Evolutionary conservation across 2,888 invertebrate species (phyloP).

Genomic region (Hypomecis atomaria): DNA sequence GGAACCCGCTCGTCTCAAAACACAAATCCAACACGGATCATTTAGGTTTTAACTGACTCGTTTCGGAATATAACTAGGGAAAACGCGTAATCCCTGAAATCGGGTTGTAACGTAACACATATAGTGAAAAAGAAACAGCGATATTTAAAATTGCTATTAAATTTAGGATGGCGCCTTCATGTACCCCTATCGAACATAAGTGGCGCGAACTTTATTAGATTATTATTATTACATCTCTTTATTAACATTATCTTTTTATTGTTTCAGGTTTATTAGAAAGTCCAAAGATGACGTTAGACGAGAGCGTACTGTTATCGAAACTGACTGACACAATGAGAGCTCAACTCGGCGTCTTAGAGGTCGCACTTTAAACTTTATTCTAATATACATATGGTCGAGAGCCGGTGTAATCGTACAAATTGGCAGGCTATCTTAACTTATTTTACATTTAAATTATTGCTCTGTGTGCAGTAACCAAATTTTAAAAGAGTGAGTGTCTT

Average conservation of each 20-base stretch:
- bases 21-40: too few relatives aligned
- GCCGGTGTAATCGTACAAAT: slow-evolving; percentile 27
- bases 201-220: too few relatives aligned
- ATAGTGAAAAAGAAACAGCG: too few relatives aligned
- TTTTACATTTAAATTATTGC: slow-evolving; percentile 14
- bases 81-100: too few relatives aligned
- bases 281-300: slow-evolving; percentile 87
- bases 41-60: too few relatives aligned
- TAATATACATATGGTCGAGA: slow-evolving; percentile 12
- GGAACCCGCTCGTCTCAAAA: too few relatives aligned
- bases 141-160: too few relatives aligned
- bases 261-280: slow-evolving; percentile 88
- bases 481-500: not conserved
- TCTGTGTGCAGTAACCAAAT: slow-evolving; percentile 24
- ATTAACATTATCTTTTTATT: slow-evolving; percentile 23
- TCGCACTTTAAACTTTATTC: slow-evolving; percentile 41
- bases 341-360: slow-evolving; percentile 86
- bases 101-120: too few relatives aligned
- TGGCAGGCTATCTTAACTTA: slow-evolving; percentile 18
- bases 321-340: slow-evolving; percentile 89
- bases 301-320: slow-evolving; percentile 88
- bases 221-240: not conserved
- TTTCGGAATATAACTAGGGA: too few relatives aligned
- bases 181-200: too few relatives aligned
- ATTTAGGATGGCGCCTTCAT: too few relatives aligned